phyloP scores from a whole-genome alignment of 2,888 invertebrate species.

The Melipona beecheii region DNA sequence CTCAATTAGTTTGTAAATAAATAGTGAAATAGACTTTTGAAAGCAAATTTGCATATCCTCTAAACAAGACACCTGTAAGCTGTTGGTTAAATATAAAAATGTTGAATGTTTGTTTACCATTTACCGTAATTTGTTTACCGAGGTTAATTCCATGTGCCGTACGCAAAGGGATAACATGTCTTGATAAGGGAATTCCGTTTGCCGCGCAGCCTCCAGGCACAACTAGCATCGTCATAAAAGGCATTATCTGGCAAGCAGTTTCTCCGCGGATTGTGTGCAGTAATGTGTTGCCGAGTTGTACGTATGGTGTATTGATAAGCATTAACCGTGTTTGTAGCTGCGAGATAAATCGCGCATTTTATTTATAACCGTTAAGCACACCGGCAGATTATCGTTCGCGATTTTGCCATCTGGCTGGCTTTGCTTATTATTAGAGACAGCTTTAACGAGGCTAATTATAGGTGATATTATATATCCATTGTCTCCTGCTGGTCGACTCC shows the following conservation, averaged over 20 bases:
- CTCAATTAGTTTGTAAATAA: no score
- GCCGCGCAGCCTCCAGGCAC: conserved; percentile 41
- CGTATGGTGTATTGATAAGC: conserved; percentile 68
- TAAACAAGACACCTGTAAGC: no score
- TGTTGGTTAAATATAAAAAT: neutral
- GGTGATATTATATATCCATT: conserved; percentile 68
- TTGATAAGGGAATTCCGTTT: conserved; percentile 50
- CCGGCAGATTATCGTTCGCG: conserved; percentile 63
- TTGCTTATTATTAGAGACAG: conserved; percentile 68
- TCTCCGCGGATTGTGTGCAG: conserved; percentile 59
- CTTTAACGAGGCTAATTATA: conserved; percentile 70
- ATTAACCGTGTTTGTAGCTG: conserved; percentile 57
- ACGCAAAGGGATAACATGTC: conserved; percentile 8
- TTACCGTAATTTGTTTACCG: conserved; percentile 16
- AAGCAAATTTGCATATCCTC: no score
- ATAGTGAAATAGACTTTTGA: no score
- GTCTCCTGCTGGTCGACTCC: conserved; percentile 58
- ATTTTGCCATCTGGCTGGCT: conserved; percentile 63
- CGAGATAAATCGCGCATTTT: conserved; percentile 66
- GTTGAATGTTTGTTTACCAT: neutral
- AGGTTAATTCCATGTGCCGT: conserved; percentile 33
- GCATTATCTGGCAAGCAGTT: conserved; percentile 51
- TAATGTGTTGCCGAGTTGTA: conserved; percentile 57
- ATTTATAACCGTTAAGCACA: conserved; percentile 70
- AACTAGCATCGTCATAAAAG: conserved; percentile 43